phyloP scores from a whole-genome alignment of 2,888 invertebrate genomes.

The Poecilobothrus nobilitatus region DNA sequence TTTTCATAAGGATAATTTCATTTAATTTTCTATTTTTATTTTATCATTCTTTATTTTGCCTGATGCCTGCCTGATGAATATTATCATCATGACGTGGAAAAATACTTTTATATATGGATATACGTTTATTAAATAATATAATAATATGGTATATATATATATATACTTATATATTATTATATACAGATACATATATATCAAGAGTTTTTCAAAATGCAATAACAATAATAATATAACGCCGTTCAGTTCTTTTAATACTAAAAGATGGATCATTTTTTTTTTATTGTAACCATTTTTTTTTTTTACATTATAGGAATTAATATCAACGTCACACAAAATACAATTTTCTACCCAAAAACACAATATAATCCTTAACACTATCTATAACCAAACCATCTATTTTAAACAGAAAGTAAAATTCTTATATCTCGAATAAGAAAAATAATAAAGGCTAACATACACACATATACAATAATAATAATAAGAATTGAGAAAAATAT shows the following conservation, averaged over 20 bases:
- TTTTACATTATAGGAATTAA: no score
- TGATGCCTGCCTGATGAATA: background rate
- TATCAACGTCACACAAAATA: background rate
- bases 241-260: background rate
- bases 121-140: no score
- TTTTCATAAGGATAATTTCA: background rate
- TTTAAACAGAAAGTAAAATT: background rate
- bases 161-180: background rate
- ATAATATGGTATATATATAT: no score
- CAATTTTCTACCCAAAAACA: background rate
- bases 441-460: background rate
- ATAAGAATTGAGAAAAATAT: no score
- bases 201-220: background rate
- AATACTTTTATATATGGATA: background rate
- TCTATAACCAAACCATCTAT: no score
- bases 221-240: no score
- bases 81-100: slow-evolving; percentile 3
- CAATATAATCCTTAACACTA: no score
- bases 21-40: background rate
- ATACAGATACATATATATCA: background rate
- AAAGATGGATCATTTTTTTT: no score
- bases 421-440: background rate
- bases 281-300: no score
- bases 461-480: background rate
- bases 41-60: background rate